Base-by-base conservation (phyloP, 2,888 invertebrate species). In the Lamproptera curius region DNA sequence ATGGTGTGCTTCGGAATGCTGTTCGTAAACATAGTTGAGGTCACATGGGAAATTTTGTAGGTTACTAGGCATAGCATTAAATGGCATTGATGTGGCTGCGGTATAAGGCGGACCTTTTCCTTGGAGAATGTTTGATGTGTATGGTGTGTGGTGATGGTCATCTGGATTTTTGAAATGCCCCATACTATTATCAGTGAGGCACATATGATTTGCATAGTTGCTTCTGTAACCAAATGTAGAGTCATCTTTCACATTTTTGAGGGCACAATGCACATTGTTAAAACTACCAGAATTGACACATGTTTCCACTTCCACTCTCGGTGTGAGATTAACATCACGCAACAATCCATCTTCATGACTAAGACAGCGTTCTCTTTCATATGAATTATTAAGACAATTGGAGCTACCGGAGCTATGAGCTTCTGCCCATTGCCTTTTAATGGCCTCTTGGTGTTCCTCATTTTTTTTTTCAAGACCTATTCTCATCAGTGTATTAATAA, bases 401-500 rank as follows among this genome's bases (percentile, higher is more conserved):
- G 88, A 63, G 52, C 63, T 61, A 46, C 57, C 76, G 26, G 65
- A 72, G 73, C 63, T 73, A 40, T 81, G 80, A 10, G 65, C 63
- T 57, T 76, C 87, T 59, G 67, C 78, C 89, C 89, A 91, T 68
- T 77, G 87, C 54, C 77, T 73, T 57, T 79, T 85, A 28, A 71
- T 73, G 16, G 78, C 80, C 68, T 83, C 86, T 57, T 81, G 79
- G 59, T 80, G 81, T 69, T 90, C 86, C 64, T 93, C 92, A 59
- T 93, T 93, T 75, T 95, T 95, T 83, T 94, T 96, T 77, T 97
- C 97, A 63, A 97, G 82, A 56, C 96, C 95, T 57, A 97, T 76
- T 53, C 97, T 91, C 97, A 98, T 97, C 43, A 98, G 89, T 0
- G 98, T 99, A 70, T 98, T 97, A 63, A 98, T 97, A 71, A 97